phyloP scores from a whole-genome alignment of 2,113 vertebrate genomes.

The Collichthys lucidus region DNA sequence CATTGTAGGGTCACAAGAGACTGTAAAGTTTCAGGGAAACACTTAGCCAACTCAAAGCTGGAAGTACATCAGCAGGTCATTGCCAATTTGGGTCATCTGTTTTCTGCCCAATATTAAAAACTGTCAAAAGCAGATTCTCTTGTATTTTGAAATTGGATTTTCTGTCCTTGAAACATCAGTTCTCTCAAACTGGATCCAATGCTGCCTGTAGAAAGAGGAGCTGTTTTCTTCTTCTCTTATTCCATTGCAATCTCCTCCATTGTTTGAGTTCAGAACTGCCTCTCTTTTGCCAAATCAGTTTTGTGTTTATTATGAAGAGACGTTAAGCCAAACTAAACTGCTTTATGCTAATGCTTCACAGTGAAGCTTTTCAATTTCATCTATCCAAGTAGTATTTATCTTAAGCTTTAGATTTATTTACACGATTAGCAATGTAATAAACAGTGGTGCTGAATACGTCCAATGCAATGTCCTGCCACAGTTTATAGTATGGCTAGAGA shows the following conservation, averaged over 20 bases:
- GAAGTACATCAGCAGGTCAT: slow-evolving; percentile 15
- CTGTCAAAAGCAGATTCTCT: slow-evolving; percentile 30
- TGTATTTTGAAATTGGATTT: slow-evolving; percentile 26
- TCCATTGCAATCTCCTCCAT: neutral
- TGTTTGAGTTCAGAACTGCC: slow-evolving; percentile 25
- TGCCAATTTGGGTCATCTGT: slow-evolving; percentile 32
- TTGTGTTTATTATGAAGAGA: slow-evolving; percentile 19
- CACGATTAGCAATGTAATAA: slow-evolving; percentile 22
- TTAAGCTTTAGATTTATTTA: slow-evolving; percentile 32
- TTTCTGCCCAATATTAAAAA: slow-evolving; percentile 22
- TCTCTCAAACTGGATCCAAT: neutral
- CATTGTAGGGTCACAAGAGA: neutral
- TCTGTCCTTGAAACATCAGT: slow-evolving; percentile 24
- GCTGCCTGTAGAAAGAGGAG: neutral
- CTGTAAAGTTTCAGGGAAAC: neutral
- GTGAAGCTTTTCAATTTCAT: slow-evolving; percentile 52
- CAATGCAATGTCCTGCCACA: neutral
- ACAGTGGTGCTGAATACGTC: neutral
- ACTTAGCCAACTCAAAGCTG: neutral
- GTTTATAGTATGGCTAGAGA: neutral
- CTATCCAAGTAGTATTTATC: slow-evolving; percentile 25
- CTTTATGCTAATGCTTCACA: slow-evolving; percentile 30
- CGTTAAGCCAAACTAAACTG: slow-evolving; percentile 30
- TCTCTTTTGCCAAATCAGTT: slow-evolving; percentile 38
- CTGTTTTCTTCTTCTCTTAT: slow-evolving; percentile 1